A percentile compares a stretch with the other conserved stretches of the same genome.
Evolutionary conservation across 1,140 invertebrate species (phyloP).

Genomic region (Halesus radiatus): DNA sequence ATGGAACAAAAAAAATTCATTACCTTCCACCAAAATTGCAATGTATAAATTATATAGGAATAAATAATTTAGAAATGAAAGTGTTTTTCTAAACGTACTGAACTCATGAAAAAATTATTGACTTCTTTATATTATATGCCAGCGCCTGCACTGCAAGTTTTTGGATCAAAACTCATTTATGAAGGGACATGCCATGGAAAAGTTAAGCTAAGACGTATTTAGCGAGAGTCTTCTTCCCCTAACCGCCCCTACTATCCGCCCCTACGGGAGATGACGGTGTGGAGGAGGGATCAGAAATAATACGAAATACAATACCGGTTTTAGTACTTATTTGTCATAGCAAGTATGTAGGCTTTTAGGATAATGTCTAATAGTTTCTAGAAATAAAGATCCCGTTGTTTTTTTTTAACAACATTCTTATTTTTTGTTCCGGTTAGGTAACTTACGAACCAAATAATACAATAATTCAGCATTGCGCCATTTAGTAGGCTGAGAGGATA

Average conservation of each 20-base stretch:
- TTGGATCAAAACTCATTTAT: slow-evolving; percentile 51
- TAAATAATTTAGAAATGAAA: too few species aligned
- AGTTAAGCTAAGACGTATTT: slow-evolving; percentile 56
- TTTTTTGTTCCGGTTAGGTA: too few species aligned
- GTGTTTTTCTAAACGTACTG: too few species aligned
- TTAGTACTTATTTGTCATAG: slow-evolving; percentile 38
- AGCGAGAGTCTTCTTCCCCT: slow-evolving; percentile 45
- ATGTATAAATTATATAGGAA: too few species aligned
- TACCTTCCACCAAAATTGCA: too few species aligned
- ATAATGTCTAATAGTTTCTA: slow-evolving; percentile 6
- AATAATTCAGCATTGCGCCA: too few species aligned
- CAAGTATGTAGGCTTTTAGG: background rate
- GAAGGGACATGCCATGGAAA: slow-evolving; percentile 46
- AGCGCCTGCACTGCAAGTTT: slow-evolving; percentile 4
- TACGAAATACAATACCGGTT: slow-evolving; percentile 35
- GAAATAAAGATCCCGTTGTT: background rate
- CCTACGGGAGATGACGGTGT: slow-evolving; percentile 34
- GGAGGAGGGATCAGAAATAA: slow-evolving; percentile 25
- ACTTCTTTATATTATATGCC: too few species aligned
- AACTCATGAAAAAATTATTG: too few species aligned
- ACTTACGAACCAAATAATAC: too few species aligned
- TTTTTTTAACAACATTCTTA: too few species aligned
- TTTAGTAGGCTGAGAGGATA: too few species aligned
- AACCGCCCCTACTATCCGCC: slow-evolving; percentile 35
- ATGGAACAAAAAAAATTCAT: too few species aligned